Base-by-base conservation (phyloP, 2,888 invertebrate species). In the Taenaris catops region DNA sequence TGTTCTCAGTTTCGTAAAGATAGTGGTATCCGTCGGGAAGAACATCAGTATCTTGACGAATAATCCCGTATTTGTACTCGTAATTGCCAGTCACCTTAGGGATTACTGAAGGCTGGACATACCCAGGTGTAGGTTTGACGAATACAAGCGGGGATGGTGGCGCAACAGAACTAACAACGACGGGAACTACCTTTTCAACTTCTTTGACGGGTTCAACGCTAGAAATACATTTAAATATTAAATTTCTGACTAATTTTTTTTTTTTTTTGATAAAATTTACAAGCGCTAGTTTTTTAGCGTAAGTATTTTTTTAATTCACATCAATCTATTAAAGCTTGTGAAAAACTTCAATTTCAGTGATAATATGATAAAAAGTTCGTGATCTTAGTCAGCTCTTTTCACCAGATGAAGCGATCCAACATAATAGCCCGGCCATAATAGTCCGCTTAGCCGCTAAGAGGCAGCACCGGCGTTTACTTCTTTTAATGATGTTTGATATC, bases 1-100 rank as follows among this genome's bases (percentile, higher is more conserved):
- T 84, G 63, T 86, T 86, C 43, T 83, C 79, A n/a, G 86, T 86
- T 51, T 86, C 83, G 41, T 83, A 86, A 7, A 81, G 61, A 53
- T 79, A 86, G 53, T 80, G 84, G 60, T 86, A 86, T 10, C 84
- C 81, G 1, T 84, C 83, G 8, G 71, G 60, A 0, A 32, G 14
- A 4, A 74, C 46, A 0, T 84, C 75, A 6, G 51, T 59, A 21
- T 84, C 83, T 49, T 78, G 73, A 17, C 84, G 81, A 45, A 86
- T 73, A 52, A 84, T 76, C 14, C 81, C 76, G 44, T 64, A 74
- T 47, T 76, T 70, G 62, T 84, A 80, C 10, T 83, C 61, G 50
- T 76, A 83, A 47, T 57, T 45, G 7, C 62, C 58, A 6, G 49
- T 21, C 7, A 36, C 34, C 17, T 39, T 37, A 9, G 38, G 33